Conservation (phyloP, 2,113 vertebrate genomes). For the Rynchops niger region DNA sequence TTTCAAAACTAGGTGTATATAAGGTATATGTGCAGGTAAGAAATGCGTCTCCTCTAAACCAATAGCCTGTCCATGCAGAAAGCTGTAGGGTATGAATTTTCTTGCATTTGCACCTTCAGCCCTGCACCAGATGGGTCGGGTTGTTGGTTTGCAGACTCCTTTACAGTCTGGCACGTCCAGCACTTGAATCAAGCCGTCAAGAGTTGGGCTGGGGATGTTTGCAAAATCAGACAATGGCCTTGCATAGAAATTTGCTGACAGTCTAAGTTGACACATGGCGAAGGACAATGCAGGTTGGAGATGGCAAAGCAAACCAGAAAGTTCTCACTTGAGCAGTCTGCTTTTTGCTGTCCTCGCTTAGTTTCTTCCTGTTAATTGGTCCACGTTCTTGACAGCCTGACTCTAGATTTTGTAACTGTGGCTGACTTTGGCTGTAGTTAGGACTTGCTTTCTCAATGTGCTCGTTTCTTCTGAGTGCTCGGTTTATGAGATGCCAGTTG, state of each 20-base stretch:
- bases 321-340: not conserved
- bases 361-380: not conserved
- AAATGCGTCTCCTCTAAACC: not conserved
- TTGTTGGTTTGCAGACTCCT: not conserved
- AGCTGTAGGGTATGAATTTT: fast-evolving
- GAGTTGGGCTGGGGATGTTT: not conserved
- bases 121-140: not conserved
- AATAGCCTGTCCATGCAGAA: not conserved
- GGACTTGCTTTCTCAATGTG: not conserved
- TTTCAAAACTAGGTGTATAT: fast-evolving
- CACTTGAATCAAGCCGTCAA: not conserved
- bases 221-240: not conserved
- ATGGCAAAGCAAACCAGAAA: not conserved
- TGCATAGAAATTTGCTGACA: not conserved
- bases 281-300: not conserved
- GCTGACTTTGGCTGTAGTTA: not conserved
- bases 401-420: not conserved
- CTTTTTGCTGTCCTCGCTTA: not conserved
- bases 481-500: not conserved
- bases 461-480: not conserved
- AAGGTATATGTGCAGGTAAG: not conserved
- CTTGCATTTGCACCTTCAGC: not conserved
- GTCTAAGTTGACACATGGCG: fast-evolving
- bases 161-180: not conserved
- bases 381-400: not conserved